phyloP scores from a whole-genome alignment of 1,140 invertebrate species.

The Ctenoplectra terminalis region DNA sequence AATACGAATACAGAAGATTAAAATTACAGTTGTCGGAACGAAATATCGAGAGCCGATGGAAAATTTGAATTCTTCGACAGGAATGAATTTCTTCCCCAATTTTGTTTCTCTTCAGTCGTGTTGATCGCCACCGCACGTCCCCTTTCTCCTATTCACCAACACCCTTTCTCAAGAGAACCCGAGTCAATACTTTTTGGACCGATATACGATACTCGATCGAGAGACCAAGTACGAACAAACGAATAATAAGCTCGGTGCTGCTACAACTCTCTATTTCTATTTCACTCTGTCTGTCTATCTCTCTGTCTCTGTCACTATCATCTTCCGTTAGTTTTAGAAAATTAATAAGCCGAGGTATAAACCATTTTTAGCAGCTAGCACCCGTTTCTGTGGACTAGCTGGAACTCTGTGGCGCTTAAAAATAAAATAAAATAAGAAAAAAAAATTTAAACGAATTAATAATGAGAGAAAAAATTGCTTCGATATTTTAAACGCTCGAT shows the following conservation, averaged over 20 bases:
- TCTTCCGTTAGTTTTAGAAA: constrained; percentile 28
- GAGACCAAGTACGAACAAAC: constrained; percentile 5
- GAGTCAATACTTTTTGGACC: neutral
- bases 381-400: neutral
- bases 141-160: too few relatives aligned
- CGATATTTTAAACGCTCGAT: neutral
- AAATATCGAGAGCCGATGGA: too few relatives aligned
- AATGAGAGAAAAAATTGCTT: neutral
- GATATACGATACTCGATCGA: constrained; percentile 13
- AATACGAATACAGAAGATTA: too few relatives aligned
- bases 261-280: constrained; percentile 1
- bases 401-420: constrained; percentile 4
- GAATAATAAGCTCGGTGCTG: constrained; percentile 1
- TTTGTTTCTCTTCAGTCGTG: neutral
- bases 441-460: neutral
- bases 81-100: neutral
- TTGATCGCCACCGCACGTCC: neutral
- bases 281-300: neutral
- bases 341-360: too few relatives aligned
- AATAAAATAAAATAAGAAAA: neutral
- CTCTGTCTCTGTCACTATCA: neutral
- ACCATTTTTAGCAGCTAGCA: too few relatives aligned
- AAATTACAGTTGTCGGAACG: too few relatives aligned
- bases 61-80: constrained; percentile 9
- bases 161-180: neutral